A percentile compares a stretch with the other conserved stretches of the same genome.
These are phyloP conservation scores for Noctilio leporinus DNA, from an alignment of 2,113 vertebrate genomes.

Conservation along the genomic window DNA sequence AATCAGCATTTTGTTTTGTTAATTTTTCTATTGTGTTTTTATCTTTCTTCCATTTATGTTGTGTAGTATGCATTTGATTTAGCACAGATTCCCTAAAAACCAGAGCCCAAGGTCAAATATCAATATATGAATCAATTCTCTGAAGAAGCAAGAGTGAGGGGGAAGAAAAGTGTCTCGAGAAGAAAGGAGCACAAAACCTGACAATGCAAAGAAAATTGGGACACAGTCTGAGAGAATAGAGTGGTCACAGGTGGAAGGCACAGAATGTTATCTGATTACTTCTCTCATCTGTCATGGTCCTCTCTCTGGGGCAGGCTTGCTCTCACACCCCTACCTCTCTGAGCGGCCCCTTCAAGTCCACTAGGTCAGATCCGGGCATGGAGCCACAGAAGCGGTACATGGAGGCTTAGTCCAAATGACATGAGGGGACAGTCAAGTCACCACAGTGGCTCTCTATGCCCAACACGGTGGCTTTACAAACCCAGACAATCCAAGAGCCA, in stretches of 20 bases:
- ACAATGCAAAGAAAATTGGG: neutral
- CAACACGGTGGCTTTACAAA: neutral
- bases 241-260: rapidly evolving
- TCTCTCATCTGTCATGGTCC: neutral
- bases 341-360: neutral
- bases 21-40: too few species aligned
- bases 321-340: too few species aligned
- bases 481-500: neutral
- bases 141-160: neutral
- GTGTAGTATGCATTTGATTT: too few species aligned
- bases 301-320: too few species aligned
- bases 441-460: neutral
- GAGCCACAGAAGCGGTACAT: neutral
- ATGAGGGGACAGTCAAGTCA: neutral
- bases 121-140: neutral
- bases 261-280: neutral
- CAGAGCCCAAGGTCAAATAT: neutral
- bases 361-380: neutral
- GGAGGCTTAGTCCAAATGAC: neutral
- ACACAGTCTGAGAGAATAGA: neutral
- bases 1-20: too few species aligned
- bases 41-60: too few species aligned
- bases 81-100: neutral
- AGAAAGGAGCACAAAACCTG: neutral
- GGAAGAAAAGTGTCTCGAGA: neutral